These are phyloP conservation scores for Champsocephalus esox DNA, from an alignment of 2,797 vertebrate species.

Conservation along the genomic window DNA sequence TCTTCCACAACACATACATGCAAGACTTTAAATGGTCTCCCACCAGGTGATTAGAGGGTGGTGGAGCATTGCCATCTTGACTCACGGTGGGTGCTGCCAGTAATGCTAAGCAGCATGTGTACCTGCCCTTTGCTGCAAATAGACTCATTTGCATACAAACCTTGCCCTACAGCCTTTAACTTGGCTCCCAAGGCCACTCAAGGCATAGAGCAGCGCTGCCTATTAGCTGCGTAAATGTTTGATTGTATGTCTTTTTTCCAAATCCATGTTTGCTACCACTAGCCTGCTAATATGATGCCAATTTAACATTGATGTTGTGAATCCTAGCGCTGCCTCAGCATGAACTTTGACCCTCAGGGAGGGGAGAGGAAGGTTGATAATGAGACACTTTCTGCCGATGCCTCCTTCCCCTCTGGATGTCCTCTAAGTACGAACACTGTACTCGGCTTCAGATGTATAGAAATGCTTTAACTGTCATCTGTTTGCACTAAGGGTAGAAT, in stretches of 20 bases:
- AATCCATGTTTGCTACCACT: neutral
- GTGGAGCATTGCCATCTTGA: conserved; percentile 55
- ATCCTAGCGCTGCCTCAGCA: neutral
- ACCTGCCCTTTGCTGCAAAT: conserved; percentile 48
- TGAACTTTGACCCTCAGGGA: conserved; percentile 25
- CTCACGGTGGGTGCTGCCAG: conserved; percentile 37
- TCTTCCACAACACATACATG: neutral
- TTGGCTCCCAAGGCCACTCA: conserved; percentile 36
- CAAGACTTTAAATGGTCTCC: conserved; percentile 28
- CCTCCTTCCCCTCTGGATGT: neutral
- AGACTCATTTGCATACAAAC: conserved; percentile 61
- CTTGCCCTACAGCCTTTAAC: conserved; percentile 44
- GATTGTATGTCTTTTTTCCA: conserved; percentile 18
- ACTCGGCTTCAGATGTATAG: neutral
- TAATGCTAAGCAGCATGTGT: conserved; percentile 63
- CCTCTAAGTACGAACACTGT: neutral
- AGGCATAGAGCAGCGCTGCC: conserved; percentile 16
- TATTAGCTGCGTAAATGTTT: conserved; percentile 25
- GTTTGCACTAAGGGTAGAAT: neutral
- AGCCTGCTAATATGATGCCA: neutral
- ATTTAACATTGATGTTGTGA: conserved; percentile 3
- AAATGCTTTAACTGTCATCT: neutral
- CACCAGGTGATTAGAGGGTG: conserved; percentile 38
- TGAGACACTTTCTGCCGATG: conserved; percentile 1
- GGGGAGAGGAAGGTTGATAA: conserved; percentile 7